Evolutionary conservation across 2,888 invertebrate genomes (phyloP).

Genomic region (Athripsodes cinereus): DNA sequence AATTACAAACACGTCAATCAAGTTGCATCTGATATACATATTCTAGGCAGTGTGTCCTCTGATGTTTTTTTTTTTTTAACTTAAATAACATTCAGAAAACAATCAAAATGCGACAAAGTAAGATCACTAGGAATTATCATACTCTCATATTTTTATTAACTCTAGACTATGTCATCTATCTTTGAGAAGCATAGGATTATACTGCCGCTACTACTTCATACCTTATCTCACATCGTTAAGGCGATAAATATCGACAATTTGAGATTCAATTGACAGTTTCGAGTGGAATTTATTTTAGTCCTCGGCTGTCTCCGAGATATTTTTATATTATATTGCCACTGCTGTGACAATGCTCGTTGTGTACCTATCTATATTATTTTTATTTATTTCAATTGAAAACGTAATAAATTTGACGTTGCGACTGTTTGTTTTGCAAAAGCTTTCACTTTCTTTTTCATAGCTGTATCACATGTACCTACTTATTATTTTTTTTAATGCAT

Average conservation of each 20-base stretch:
- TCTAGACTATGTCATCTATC: too few species aligned
- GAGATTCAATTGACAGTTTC: slow-evolving; percentile 1
- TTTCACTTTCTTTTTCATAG: too few species aligned
- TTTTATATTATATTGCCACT: background rate
- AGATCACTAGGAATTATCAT: too few species aligned
- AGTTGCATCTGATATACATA: too few species aligned
- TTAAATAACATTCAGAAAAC: too few species aligned
- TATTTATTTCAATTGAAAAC: background rate
- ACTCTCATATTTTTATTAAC: too few species aligned
- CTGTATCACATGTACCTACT: too few species aligned
- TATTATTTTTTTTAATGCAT: too few species aligned
- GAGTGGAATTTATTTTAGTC: background rate
- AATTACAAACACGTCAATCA: too few species aligned
- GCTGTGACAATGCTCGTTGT: background rate
- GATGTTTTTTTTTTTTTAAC: too few species aligned
- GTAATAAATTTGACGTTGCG: background rate
- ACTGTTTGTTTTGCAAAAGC: background rate
- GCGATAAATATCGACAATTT: slow-evolving; percentile 1
- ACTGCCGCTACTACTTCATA: background rate
- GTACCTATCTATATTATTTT: background rate
- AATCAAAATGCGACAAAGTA: too few species aligned
- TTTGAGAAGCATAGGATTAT: background rate
- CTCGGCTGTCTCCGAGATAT: background rate
- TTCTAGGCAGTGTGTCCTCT: too few species aligned
- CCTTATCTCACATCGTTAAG: background rate